These are phyloP conservation scores for Lampris megalopsis DNA, from an alignment of 2,113 vertebrate species.

Conservation along the genomic window DNA sequence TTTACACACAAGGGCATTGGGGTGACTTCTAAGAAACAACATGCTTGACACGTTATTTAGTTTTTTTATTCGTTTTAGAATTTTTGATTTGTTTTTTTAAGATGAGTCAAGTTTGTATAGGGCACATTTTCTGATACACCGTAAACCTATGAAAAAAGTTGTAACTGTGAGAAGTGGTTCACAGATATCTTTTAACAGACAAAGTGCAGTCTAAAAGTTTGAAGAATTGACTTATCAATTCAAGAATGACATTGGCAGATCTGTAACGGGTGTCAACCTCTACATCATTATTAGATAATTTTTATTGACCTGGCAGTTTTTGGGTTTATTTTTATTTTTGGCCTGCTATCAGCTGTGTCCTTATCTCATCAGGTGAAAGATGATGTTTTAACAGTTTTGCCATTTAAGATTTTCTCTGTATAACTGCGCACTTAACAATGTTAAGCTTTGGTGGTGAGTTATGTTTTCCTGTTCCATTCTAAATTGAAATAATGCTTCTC, in stretches of 20 bases:
- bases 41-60: no score
- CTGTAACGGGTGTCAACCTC: background rate
- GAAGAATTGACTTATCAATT: background rate
- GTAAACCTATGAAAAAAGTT: background rate
- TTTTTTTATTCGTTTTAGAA: no score
- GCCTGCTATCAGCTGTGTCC: background rate
- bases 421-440: conserved; percentile 6
- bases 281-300: background rate
- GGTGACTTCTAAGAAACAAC: no score
- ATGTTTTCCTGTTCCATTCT: background rate
- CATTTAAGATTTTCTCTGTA: conserved; percentile 1
- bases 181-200: no score
- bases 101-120: background rate
- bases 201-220: no score
- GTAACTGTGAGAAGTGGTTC: no score
- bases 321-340: background rate
- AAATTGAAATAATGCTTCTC: conserved; percentile 10
- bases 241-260: background rate
- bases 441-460: background rate
- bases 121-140: background rate
- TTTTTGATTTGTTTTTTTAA: no score
- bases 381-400: background rate
- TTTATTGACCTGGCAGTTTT: background rate
- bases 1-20: no score
- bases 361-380: background rate